Evolutionary conservation across 2,888 invertebrate genomes (phyloP), one percentile per base, ranked within the genome.

Genomic region (Beris chalybata): DNA sequence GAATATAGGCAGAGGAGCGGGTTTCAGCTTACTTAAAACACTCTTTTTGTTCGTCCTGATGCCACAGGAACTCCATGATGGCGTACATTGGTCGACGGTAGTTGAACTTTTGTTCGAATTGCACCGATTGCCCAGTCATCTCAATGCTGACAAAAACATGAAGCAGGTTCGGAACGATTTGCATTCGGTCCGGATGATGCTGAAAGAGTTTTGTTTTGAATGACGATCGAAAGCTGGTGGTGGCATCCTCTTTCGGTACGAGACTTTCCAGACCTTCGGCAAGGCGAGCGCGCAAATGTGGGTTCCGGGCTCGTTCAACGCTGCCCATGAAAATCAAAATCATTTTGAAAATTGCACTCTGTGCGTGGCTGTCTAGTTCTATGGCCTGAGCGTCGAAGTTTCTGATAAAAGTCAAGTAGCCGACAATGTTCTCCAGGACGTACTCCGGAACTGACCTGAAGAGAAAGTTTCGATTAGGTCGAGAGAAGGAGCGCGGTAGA

Each of bases 111-210:
- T 97, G 95, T 77, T 97, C 97, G 77, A 97, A 97, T 74, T 93
- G 91, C 22, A 97, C 96, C 75, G 91, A 93, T 78, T 96, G 93
- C 0, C 97, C 97, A 0, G 96, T 96, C 93, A 96, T 93, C 83
- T 97, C 97, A 69, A 97, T 97, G 71, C 93, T 92, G n/a, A 97
- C 96, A 79, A 97, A 97, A 7, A 97, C 95, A 76, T 93, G 88
- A 65, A 97, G 81, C 32, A 97, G 82, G 76, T 89, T 91, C 53
- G 87, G 84, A 11, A 93, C 89, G 67, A 97, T 85, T 86, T 95
- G 79, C 74, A 83, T 71, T 56, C 89, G 84, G 76, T 92, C 88
- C 1, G 89, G 89, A 79, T 96, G 94, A 63, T 85, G 85, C 56
- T 86, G 84, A 77, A 95, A 92, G 55, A 96, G 80, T 76, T 87